Evolutionary conservation across 2,113 vertebrate species (phyloP).

Genomic region (Brevimyrus niger): DNA sequence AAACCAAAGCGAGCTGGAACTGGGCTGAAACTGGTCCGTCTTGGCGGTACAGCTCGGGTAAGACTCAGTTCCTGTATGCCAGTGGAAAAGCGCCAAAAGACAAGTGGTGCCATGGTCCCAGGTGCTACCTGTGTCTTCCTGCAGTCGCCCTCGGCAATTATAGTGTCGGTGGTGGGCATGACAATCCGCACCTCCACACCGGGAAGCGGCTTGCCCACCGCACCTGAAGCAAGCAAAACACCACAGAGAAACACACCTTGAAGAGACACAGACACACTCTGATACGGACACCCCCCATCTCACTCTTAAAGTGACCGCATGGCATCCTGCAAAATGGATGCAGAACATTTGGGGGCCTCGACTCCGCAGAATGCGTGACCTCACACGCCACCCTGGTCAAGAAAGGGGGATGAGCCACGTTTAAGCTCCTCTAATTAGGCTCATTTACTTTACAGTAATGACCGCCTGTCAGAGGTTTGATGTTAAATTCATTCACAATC

Average conservation of each 20-base stretch:
- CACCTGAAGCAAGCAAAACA: constrained; percentile 55
- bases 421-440: constrained; percentile 43
- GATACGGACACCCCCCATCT: not conserved
- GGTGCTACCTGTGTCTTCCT: constrained; percentile 59
- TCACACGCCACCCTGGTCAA: constrained; percentile 43
- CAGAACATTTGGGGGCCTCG: not conserved
- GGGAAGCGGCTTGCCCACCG: constrained; percentile 81
- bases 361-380: constrained; percentile 33
- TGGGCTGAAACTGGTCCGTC: not conserved
- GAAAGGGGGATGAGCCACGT: constrained; percentile 26
- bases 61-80: not conserved
- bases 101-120: not conserved
- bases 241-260: not conserved
- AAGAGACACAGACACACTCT: not conserved
- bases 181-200: constrained; percentile 72
- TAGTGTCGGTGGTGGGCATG: constrained; percentile 49
- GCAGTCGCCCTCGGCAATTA: constrained; percentile 70
- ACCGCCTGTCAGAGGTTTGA: constrained; percentile 24
- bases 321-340: not conserved
- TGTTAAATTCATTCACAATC: not conserved
- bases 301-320: not conserved
- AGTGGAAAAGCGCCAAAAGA: not conserved
- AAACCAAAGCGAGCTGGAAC: not conserved
- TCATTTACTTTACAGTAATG: constrained; percentile 16
- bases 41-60: not conserved